Evolutionary conservation across 2,113 vertebrate species (phyloP), one percentile per base, ranked within the genome.

Genomic region (Epinephelus fuscoguttatus): DNA sequence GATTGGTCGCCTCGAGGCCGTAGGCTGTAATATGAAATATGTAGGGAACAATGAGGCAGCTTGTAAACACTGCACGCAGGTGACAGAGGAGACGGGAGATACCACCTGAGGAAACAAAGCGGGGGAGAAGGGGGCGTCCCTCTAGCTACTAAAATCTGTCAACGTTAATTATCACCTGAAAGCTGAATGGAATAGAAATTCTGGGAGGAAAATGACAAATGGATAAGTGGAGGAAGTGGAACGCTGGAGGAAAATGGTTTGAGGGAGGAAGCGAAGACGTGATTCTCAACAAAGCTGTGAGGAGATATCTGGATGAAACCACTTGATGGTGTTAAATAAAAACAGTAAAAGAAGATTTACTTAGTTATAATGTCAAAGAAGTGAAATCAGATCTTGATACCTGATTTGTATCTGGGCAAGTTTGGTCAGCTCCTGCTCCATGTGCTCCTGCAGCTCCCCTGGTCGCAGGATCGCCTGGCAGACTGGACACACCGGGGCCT

Each of bases 371-470:
- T 15, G 30, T 61, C 56, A 60, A 23, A 0, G 3, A 0, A 33
- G 50, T 30, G 74, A 37, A 70, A 64, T 67, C 11, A 52, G 75
- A 45, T 8, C 1, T 1, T 3, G n/a, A 15, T 97, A 99, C 98
- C 97, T 97, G 93, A 97, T 86, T 40, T 97, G 97, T 71, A 97
- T 94, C 59, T 99, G 98, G 0, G 96, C 94, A 30, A 99, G 96
- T 87, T 97, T 97, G 87, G 96, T 94, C 88, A 99, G 85, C 87
- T 99, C 98, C 92, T 98, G 97, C 82, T 98, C 97, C 98, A 99
- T 97, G 92, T 99, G 98, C 1, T 98, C 98, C 77, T 98, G 98
- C 86, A 99, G 91, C 85, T 99, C 98, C 21, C 97, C 96, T 0
- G 97, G 97, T 73, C 96, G 95, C 83, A 99, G 95, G 30, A 97